Conservation (phyloP, 1,140 invertebrate genomes). For the Drosophila grimshawi region DNA sequence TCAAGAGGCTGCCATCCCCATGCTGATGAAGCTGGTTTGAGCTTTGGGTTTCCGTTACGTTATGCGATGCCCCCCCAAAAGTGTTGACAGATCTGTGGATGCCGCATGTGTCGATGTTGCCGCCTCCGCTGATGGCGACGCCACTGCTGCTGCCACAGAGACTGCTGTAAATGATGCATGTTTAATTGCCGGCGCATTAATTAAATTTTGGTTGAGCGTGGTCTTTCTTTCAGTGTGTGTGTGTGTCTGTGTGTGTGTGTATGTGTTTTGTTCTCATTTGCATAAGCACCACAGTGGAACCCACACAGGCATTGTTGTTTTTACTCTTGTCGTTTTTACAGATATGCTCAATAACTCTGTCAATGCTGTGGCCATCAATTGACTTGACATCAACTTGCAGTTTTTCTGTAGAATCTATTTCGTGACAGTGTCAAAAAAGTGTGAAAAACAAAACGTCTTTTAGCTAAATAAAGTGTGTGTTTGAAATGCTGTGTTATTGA, state of each 20-base stretch:
- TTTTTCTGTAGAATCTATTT: slow-evolving; percentile 28
- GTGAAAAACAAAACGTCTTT: slow-evolving; percentile 6
- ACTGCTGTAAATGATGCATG: slow-evolving; percentile 77
- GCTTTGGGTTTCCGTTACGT: slow-evolving; percentile 32
- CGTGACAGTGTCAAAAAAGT: slow-evolving; percentile 5
- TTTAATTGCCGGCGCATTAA: slow-evolving; percentile 81
- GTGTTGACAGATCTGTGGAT: slow-evolving; percentile 77
- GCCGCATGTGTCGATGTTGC: slow-evolving; percentile 66
- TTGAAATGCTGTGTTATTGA: neutral
- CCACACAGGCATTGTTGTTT: slow-evolving; percentile 62
- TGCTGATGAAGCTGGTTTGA: slow-evolving; percentile 17
- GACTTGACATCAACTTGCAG: slow-evolving; percentile 32
- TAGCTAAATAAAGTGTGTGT: neutral
- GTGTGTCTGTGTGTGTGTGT: slow-evolving; percentile 40
- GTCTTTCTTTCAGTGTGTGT: slow-evolving; percentile 17
- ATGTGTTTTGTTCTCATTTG: slow-evolving; percentile 44
- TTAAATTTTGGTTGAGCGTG: slow-evolving; percentile 70
- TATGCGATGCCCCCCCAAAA: slow-evolving; percentile 30
- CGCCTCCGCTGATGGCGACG: slow-evolving; percentile 60
- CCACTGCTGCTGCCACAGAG: slow-evolving; percentile 45
- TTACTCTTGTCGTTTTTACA: slow-evolving; percentile 11
- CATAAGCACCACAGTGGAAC: slow-evolving; percentile 39
- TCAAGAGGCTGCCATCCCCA: slow-evolving; percentile 52
- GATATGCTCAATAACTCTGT: slow-evolving; percentile 53
- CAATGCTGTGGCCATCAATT: slow-evolving; percentile 43